These are phyloP conservation scores for Strix uralensis DNA, from an alignment of 2,113 vertebrate genomes.

Conservation along the genomic window DNA sequence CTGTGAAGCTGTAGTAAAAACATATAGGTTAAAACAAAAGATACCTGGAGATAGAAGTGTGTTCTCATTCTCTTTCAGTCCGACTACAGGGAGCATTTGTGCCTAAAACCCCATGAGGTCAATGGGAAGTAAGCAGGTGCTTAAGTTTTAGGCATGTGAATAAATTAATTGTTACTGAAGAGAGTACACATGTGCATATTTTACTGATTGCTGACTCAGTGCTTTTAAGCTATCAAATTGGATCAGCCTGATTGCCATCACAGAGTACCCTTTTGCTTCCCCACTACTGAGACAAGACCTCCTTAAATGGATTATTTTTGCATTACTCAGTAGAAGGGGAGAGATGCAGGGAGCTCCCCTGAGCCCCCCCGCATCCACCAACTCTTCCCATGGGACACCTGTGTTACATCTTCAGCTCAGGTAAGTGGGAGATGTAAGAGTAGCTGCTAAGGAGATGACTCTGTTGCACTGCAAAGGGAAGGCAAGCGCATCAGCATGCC, in stretches of 20 bases:
- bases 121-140: background rate
- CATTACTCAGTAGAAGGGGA: background rate
- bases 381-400: background rate
- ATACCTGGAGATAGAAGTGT: background rate
- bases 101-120: background rate
- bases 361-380: background rate
- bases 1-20: background rate
- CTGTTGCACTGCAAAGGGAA: background rate
- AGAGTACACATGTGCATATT: background rate
- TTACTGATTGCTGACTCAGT: background rate
- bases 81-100: background rate
- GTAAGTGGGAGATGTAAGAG: background rate
- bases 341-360: background rate
- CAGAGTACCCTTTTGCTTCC: background rate
- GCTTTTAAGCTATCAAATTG: background rate
- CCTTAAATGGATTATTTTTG: background rate
- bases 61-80: background rate
- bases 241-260: background rate
- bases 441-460: background rate
- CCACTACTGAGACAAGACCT: background rate
- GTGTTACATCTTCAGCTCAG: background rate
- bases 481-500: rapidly evolving
- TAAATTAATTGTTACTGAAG: background rate
- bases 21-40: background rate
- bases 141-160: background rate